A percentile compares a stretch with the other conserved stretches of the same genome.
phyloP scores from a whole-genome alignment of 2,113 vertebrate genomes.

The Apeltes quadracus region DNA sequence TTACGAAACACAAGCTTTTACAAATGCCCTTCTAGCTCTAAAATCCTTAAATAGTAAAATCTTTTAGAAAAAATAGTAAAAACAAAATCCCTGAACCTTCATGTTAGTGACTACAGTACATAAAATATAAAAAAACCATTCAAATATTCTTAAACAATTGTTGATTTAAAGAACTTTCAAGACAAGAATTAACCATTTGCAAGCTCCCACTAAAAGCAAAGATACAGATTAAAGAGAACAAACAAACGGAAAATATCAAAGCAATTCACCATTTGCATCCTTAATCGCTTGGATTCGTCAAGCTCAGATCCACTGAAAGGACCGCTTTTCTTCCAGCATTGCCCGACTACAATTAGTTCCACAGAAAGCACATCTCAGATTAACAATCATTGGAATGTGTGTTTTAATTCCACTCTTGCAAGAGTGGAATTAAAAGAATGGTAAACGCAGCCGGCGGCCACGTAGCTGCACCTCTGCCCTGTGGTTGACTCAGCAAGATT shows the following conservation, averaged over 20 bases:
- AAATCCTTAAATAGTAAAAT: too few relatives aligned
- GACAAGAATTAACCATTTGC: not conserved
- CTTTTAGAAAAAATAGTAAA: not conserved
- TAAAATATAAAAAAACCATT: not conserved
- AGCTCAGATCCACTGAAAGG: slow-evolving; percentile 35
- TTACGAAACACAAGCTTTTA: not conserved
- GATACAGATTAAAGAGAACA: not conserved
- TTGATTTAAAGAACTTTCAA: not conserved
- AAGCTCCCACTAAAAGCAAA: not conserved
- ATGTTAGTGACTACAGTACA: not conserved
- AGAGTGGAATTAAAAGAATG: too few relatives aligned
- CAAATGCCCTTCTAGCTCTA: not conserved
- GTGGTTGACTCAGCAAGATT: slow-evolving; percentile 43
- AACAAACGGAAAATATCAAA: slow-evolving; percentile 32
- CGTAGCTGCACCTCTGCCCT: not conserved
- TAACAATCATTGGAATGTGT: slow-evolving; percentile 3
- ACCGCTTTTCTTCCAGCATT: slow-evolving; percentile 10
- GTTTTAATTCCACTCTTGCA: not conserved
- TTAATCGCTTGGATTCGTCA: slow-evolving; percentile 38
- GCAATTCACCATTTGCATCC: slow-evolving; percentile 23
- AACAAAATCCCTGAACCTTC: not conserved
- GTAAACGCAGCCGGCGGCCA: slow-evolving; percentile 2
- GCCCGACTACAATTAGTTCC: slow-evolving; percentile 17
- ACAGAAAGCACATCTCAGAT: slow-evolving; percentile 15
- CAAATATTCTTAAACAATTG: not conserved